A percentile compares a stretch with the other conserved stretches of the same genome.
Evolutionary conservation across 2,888 invertebrate genomes (phyloP).

Genomic region (Catocala fraxini): DNA sequence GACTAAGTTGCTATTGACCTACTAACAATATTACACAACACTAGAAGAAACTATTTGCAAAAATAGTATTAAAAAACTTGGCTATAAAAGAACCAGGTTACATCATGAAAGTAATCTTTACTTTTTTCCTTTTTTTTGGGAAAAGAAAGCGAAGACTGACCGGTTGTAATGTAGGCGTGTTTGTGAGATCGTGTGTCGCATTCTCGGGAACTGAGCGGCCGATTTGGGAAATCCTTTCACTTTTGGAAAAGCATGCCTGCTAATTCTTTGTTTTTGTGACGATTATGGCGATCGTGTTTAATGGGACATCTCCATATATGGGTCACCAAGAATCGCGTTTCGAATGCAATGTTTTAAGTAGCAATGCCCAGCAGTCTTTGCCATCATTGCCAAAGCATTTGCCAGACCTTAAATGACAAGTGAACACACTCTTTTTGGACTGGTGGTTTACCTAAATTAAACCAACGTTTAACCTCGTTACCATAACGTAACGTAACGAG

Average conservation of each 20-base stretch:
- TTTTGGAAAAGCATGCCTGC: slow-evolving; percentile 32
- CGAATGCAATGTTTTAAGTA: too few relatives aligned
- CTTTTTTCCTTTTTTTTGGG: slow-evolving; percentile 35
- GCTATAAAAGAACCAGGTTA: slow-evolving; percentile 44
- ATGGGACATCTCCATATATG: too few relatives aligned
- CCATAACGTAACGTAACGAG: too few relatives aligned
- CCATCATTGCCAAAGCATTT: too few relatives aligned
- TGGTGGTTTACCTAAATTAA: too few relatives aligned
- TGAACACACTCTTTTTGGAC: too few relatives aligned
- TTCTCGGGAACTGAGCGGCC: slow-evolving; percentile 31
- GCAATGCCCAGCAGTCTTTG: too few relatives aligned
- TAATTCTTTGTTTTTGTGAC: slow-evolving; percentile 14
- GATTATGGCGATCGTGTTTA: too few relatives aligned
- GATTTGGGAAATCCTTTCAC: slow-evolving; percentile 50
- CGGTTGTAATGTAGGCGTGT: slow-evolving; percentile 31
- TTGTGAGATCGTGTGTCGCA: slow-evolving; percentile 19
- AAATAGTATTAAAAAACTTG: slow-evolving; percentile 2
- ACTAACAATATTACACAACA: slow-evolving; percentile 37
- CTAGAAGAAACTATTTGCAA: slow-evolving; percentile 19
- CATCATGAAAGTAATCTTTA: slow-evolving; percentile 53
- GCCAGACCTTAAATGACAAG: too few relatives aligned
- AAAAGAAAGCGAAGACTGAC: slow-evolving; percentile 50
- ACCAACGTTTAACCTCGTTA: too few relatives aligned
- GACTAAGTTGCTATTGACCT: slow-evolving; percentile 60
- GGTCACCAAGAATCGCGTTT: too few relatives aligned